These are phyloP conservation scores for Chymomyza amoena DNA, from an alignment of 2,888 invertebrate genomes.

Conservation along the genomic window DNA sequence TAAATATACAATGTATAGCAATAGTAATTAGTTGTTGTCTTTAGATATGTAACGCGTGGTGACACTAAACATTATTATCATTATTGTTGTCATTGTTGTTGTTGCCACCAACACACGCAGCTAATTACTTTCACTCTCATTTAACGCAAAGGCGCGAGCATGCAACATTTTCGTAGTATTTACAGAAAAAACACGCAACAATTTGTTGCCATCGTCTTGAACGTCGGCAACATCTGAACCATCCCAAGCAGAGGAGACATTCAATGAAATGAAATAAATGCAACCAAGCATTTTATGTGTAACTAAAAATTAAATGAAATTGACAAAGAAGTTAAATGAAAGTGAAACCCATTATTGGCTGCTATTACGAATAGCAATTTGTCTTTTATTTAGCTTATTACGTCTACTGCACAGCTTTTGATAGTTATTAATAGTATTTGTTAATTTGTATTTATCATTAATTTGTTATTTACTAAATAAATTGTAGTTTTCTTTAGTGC, in stretches of 20 bases:
- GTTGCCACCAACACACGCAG: conserved; percentile 32
- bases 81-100: neutral
- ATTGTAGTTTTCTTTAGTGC: neutral
- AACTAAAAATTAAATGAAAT: conserved; percentile 22
- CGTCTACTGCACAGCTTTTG: neutral
- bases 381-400: neutral
- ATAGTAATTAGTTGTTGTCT: conserved; percentile 44
- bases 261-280: conserved; percentile 16
- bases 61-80: conserved; percentile 40
- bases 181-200: conserved; percentile 30
- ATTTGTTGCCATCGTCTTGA: conserved; percentile 43
- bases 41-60: conserved; percentile 38
- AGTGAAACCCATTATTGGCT: conserved; percentile 9
- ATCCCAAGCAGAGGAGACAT: neutral
- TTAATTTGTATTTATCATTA: too few relatives aligned
- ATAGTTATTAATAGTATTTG: neutral
- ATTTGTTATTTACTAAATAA: neutral
- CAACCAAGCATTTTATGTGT: neutral
- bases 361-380: neutral
- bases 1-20: conserved; percentile 34
- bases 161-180: conserved; percentile 2
- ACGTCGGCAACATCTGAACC: neutral
- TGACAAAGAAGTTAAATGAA: conserved; percentile 26
- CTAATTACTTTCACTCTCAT: conserved; percentile 62
- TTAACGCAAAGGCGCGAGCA: neutral